Conservation (phyloP, 2,888 invertebrate species). For the Oxycera nigricornis region DNA sequence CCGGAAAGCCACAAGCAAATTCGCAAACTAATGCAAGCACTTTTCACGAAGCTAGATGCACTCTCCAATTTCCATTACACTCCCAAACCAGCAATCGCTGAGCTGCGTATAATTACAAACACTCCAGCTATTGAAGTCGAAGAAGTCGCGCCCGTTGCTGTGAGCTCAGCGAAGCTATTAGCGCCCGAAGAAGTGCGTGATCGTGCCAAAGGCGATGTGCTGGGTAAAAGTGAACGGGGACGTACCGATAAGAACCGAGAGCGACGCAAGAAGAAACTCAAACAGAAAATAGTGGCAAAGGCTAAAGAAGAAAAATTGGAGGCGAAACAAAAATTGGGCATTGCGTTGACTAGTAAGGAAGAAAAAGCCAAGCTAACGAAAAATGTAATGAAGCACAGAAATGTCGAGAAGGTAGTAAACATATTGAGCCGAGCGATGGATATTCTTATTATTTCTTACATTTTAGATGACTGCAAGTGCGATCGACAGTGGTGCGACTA, state of each 20-base stretch:
- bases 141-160: conserved; percentile 92
- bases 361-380: conserved; percentile 66
- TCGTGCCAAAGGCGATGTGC: conserved; percentile 64
- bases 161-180: conserved; percentile 81
- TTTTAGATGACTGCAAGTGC: conserved; percentile 62
- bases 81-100: conserved; percentile 84
- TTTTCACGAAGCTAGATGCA: conserved; percentile 90
- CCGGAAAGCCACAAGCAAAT: conserved; percentile 83
- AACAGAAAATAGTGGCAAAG: conserved; percentile 69
- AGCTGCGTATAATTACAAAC: conserved; percentile 89
- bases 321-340: conserved; percentile 61
- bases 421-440: conserved; percentile 21
- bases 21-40: conserved; percentile 71
- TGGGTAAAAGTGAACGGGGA: conserved; percentile 81
- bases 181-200: conserved; percentile 92
- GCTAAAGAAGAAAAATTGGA: conserved; percentile 63
- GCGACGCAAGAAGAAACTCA: conserved; percentile 83
- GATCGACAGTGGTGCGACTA: conserved; percentile 64
- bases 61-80: conserved; percentile 94
- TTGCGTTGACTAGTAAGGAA: conserved; percentile 66
- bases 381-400: conserved; percentile 70
- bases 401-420: conserved; percentile 66
- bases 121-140: conserved; percentile 91
- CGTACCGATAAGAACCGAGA: conserved; percentile 89
- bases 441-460: conserved; percentile 49